Base-by-base conservation (phyloP, 2,888 invertebrate species). In the Biston betularia region DNA sequence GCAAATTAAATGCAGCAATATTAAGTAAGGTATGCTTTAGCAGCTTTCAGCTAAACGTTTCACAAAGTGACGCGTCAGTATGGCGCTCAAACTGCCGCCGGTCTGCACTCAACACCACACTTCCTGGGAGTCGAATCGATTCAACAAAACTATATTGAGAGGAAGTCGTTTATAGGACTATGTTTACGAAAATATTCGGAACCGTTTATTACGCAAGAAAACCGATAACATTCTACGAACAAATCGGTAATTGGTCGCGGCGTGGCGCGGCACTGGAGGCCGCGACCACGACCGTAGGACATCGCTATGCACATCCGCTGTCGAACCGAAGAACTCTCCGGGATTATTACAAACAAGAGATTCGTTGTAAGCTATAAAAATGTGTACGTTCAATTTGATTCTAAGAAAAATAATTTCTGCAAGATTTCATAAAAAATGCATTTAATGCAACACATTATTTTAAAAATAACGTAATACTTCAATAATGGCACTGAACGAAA, bases 381-480 rank as follows among this genome's bases (percentile, higher is more conserved):
- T 24, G 75, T 76, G 78, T 80, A 77, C 71, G 72, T 68, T 70
- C 24, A 79, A 80, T 82, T 81, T 79, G 78, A 83, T 76, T 77
- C 78, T 74, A 77, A 81, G 78, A 78, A 82, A 83, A 78, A 83
- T 73, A 71, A 60, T 68, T 78, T 78, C 77, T 76, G 75, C 75
- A 78, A 75, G 69, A 63, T 72, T 73, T 74, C 67, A 68, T 69
- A 87, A 85, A 87, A 88, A 89, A 89, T 89, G 92, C 92, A 93
- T 93, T 89, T 88, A 77, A 93, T 93, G 92, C 92, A 89, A 89
- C 88, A 89, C 87, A 90, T 88, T 87, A 88, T 89, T 89, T 89
- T 87, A 79, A 89, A 92, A 90, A 91, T 90, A 92, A 91, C 88
- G 86, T 88, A 92, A 92, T 90, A 90, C 89, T 90, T 88, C 86